Base-by-base conservation (phyloP, 2,113 vertebrate species). In the Tychaedon coryphoeus region DNA sequence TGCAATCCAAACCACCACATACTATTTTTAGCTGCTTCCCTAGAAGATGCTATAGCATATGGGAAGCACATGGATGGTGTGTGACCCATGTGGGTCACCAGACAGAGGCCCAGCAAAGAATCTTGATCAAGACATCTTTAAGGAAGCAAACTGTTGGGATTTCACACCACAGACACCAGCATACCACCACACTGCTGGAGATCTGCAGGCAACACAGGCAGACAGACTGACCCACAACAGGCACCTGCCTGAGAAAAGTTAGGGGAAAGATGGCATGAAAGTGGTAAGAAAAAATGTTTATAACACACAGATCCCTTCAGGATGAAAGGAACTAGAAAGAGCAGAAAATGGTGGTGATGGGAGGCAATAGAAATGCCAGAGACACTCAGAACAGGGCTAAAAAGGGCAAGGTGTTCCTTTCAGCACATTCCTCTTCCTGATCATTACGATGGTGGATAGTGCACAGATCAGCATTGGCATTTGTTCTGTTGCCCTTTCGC, bases 11-110 rank as follows among this genome's bases (percentile, higher is more conserved):
- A 58, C 19, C 67, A 91, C 56, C 47, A 75, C 1, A 0, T 16
- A 42, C 61, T 94, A 96, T 91, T 94, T 95, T 96, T 80, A 95
- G 76, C 53, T 77, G 78, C 83, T 96, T 96, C 88, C 84, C 80
- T 57, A 91, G 61, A 92, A 96, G 93, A 95, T 53, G 56, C 91
- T 86, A 67, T 11, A 33, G 90, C 86, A 56, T 88, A 94, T 10
- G 3, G 90, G 88, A 96, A 97, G 72, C 92, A 71, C 78, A 93
- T 86, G 90, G 65, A 66, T 73, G 33, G 40, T 66, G 64, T 50
- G 61, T 95, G 95, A 97, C 86, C 94, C 79, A 76, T 76, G 87
- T 76, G 47, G 75, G 92, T 93, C 95, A 95, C 50, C 73, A 95
- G 89, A 77, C 74, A 88, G 47, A 81, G 51, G 61, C 18, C 40